phyloP scores from a whole-genome alignment of 1,140 invertebrate species.

The Drosophila murphyi region DNA sequence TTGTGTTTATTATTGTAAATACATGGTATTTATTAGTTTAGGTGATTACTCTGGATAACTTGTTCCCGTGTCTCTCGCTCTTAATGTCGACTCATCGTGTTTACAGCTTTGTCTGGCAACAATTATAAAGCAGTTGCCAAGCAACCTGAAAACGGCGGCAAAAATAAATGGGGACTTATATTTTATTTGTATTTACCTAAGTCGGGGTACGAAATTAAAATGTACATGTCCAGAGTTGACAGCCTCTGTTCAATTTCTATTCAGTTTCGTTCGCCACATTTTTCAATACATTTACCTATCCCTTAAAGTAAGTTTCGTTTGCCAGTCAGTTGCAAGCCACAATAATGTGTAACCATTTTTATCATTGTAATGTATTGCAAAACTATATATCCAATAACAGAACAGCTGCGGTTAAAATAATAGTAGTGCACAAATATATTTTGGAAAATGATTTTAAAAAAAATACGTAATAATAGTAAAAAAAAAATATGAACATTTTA shows the following conservation, averaged over 20 bases:
- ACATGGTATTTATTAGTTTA: too few relatives aligned
- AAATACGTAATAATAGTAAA: too few relatives aligned
- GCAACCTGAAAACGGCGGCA: slow-evolving; percentile 4
- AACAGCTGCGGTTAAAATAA: neutral
- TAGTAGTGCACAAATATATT: too few relatives aligned
- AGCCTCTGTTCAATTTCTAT: neutral
- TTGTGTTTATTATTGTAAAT: too few relatives aligned
- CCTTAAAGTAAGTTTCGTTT: too few relatives aligned
- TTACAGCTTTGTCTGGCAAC: slow-evolving; percentile 16
- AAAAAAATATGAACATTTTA: too few relatives aligned
- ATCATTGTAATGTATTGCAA: slow-evolving; percentile 2
- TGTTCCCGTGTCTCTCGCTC: neutral
- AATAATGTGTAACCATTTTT: neutral
- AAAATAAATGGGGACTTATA: neutral
- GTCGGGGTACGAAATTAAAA: neutral
- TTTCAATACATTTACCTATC: too few relatives aligned
- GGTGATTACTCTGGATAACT: neutral
- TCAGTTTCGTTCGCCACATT: neutral
- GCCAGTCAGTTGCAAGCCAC: neutral
- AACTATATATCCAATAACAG: neutral
- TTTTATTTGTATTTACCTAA: neutral
- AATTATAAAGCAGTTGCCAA: slow-evolving; percentile 5
- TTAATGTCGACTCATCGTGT: slow-evolving; percentile 32
- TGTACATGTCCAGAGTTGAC: neutral
- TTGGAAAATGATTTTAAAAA: too few relatives aligned